Evolutionary conservation across 1,140 invertebrate species (phyloP).

Genomic region (Camponotus pennsylvanicus): DNA sequence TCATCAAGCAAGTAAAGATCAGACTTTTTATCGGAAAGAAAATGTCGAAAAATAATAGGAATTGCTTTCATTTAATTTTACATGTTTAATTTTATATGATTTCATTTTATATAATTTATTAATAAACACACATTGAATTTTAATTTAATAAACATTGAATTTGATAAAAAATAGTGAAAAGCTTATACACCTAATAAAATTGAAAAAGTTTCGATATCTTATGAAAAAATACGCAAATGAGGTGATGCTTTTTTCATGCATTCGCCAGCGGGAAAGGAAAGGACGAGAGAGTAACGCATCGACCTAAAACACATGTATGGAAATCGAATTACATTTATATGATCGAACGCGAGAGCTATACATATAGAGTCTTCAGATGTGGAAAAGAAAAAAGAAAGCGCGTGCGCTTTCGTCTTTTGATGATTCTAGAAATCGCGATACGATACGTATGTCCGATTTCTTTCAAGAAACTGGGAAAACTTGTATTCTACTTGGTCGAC

Average conservation of each 20-base stretch:
- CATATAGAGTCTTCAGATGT: no score
- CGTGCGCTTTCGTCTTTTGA: slow-evolving; percentile 38
- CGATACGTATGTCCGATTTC: slow-evolving; percentile 36
- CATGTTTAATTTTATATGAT: no score
- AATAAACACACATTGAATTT: no score
- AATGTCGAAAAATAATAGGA: no score
- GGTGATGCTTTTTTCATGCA: not conserved
- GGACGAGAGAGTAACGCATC: not conserved
- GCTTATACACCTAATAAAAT: not conserved
- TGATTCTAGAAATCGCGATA: slow-evolving; percentile 68
- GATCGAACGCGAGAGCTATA: no score
- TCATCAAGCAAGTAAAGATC: no score
- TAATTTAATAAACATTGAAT: no score
- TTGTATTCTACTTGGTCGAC: slow-evolving; percentile 1
- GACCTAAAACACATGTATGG: not conserved
- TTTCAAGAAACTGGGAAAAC: slow-evolving; percentile 48
- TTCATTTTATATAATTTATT: no score
- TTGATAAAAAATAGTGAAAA: no score
- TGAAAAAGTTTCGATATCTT: slow-evolving; percentile 1
- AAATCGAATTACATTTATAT: slow-evolving; percentile 14
- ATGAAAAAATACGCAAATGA: slow-evolving; percentile 14
- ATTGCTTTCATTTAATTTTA: no score
- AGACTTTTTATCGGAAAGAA: no score
- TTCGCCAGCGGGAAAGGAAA: not conserved
- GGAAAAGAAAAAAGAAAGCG: slow-evolving; percentile 45